Evolutionary conservation across 2,797 vertebrate genomes (phyloP).

Genomic region (Sebastes cheni): DNA sequence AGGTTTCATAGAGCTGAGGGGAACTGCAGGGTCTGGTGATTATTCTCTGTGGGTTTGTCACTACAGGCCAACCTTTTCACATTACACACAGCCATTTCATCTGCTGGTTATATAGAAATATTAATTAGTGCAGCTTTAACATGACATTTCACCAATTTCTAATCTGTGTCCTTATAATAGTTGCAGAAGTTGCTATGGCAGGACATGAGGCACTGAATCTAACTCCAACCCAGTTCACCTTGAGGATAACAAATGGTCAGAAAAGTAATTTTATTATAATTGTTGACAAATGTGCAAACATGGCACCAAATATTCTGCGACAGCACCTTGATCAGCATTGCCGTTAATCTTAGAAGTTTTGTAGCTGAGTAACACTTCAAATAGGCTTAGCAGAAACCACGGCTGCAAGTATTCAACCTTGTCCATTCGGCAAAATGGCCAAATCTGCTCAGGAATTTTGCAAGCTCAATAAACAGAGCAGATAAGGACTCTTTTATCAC

Average conservation of each 20-base stretch:
- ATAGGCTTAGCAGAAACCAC: constrained; percentile 50
- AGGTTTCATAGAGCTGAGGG: not conserved
- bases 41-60: not conserved
- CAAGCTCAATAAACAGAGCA: constrained; percentile 33
- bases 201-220: not conserved
- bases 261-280: too few relatives aligned
- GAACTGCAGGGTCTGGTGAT: not conserved
- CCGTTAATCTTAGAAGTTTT: constrained; percentile 21
- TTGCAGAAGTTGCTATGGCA: not conserved
- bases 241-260: too few relatives aligned
- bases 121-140: not conserved
- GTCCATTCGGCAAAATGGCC: constrained; percentile 45
- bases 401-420: constrained; percentile 34
- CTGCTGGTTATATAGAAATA: not conserved
- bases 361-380: constrained; percentile 46
- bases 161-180: not conserved
- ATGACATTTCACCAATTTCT: not conserved
- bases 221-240: too few relatives aligned
- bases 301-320: not conserved
- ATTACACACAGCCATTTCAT: not conserved
- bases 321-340: not conserved
- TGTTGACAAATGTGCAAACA: not conserved
- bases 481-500: constrained; percentile 30
- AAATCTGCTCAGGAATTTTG: constrained; percentile 34
- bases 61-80: not conserved